phyloP scores from a whole-genome alignment of 2,888 invertebrate species.

The Stenodera caucasica region DNA sequence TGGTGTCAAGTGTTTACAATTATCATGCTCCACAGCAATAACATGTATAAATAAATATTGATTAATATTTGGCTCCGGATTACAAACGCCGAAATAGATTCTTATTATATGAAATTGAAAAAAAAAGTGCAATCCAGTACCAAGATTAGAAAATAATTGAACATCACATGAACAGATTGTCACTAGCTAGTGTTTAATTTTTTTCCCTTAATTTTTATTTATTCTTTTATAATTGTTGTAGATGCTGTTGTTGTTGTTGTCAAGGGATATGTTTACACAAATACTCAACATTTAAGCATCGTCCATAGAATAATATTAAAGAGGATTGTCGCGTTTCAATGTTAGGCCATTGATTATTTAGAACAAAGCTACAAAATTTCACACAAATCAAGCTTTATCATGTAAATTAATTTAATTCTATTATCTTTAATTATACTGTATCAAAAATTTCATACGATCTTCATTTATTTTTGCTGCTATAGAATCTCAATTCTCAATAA shows the following conservation, averaged over 20 bases:
- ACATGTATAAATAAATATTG: conserved; percentile 35
- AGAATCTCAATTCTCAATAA: conserved; percentile 33
- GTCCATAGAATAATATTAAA: conserved; percentile 41
- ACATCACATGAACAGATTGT: conserved; percentile 54
- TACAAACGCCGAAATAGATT: not conserved
- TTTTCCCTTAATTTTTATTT: not conserved
- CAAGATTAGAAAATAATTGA: conserved; percentile 28
- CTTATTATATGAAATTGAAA: not conserved
- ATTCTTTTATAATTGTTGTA: not conserved
- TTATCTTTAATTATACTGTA: conserved; percentile 32
- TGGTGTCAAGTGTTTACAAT: conserved; percentile 32
- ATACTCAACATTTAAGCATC: conserved; percentile 41
- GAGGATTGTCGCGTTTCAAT: conserved; percentile 56
- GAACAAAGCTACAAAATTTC: conserved; percentile 47
- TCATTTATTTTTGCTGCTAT: conserved; percentile 2
- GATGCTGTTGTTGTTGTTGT: not conserved
- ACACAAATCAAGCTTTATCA: conserved; percentile 29
- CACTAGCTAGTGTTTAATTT: conserved; percentile 47
- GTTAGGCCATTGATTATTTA: conserved; percentile 56
- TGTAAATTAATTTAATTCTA: too few species aligned
- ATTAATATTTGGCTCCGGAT: conserved; percentile 16
- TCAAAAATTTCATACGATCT: conserved; percentile 38
- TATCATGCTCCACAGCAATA: conserved; percentile 41
- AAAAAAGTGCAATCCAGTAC: conserved; percentile 13
- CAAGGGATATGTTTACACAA: conserved; percentile 49